Conservation (phyloP, 2,113 vertebrate genomes). For the Zosterops borbonicus region DNA sequence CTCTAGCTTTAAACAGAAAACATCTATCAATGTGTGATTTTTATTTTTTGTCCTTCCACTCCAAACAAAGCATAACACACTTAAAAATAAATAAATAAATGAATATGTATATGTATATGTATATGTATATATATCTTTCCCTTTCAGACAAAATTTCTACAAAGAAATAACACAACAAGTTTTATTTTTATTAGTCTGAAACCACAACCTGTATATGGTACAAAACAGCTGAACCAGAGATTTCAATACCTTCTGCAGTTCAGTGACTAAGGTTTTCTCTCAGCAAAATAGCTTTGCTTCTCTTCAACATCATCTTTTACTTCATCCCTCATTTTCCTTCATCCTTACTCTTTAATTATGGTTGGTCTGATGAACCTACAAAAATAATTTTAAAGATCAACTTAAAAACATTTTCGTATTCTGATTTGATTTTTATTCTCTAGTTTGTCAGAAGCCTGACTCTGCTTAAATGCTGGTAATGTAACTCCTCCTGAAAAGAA, state of each 20-base stretch:
- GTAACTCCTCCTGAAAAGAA: neutral
- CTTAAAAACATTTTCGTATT: neutral
- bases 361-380: neutral
- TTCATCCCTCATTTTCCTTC: neutral
- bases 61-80: neutral
- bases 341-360: neutral
- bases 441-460: neutral
- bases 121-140: neutral
- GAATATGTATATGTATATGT: no score
- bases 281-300: neutral
- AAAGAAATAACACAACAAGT: neutral
- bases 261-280: neutral
- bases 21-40: neutral
- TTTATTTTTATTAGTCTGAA: conserved; percentile 25
- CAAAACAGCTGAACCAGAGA: neutral
- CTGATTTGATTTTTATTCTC: neutral
- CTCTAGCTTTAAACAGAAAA: neutral
- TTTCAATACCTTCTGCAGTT: neutral
- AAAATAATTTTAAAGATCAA: neutral
- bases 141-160: neutral
- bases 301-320: neutral
- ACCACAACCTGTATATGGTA: neutral
- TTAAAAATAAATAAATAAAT: neutral
- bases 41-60: neutral
- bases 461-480: neutral